Percentiles rank a stretch among this genome's conserved stretches.
These are phyloP conservation scores for Chloebia gouldiae DNA, from an alignment of 2,113 vertebrate genomes.

Conservation along the genomic window DNA sequence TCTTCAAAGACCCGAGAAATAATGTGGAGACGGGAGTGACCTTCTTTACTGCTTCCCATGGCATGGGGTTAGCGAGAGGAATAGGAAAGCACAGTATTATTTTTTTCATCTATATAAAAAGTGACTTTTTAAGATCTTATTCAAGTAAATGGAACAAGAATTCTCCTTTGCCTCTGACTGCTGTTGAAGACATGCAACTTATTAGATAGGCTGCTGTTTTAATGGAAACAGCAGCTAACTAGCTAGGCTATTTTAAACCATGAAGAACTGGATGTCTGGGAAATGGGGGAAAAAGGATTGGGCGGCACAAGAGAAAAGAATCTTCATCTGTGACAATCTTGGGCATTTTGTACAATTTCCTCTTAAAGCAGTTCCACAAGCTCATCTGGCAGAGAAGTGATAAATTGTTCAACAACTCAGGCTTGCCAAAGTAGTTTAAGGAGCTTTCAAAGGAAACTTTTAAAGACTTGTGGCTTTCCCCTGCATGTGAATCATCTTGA, in stretches of 20 bases:
- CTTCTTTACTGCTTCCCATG: not conserved
- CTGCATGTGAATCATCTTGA: not conserved
- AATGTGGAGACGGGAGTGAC: not conserved
- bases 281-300: not conserved
- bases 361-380: conserved; percentile 9
- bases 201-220: not conserved
- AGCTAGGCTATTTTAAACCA: not conserved
- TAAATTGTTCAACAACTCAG: conserved; percentile 30
- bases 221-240: not conserved
- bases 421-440: conserved; percentile 25
- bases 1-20: not conserved
- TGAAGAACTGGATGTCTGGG: not conserved
- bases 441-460: conserved; percentile 17
- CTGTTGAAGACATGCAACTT: not conserved
- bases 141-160: not conserved
- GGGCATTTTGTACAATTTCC: not conserved
- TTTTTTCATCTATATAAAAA: not conserved
- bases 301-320: not conserved
- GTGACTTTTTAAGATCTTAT: not conserved
- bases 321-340: not conserved
- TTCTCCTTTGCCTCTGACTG: conserved; percentile 2
- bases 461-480: not conserved
- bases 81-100: not conserved
- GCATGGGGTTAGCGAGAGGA: not conserved
- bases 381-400: conserved; percentile 27